Conservation (phyloP, 2,797 vertebrate species). For the Amniataba percoides region DNA sequence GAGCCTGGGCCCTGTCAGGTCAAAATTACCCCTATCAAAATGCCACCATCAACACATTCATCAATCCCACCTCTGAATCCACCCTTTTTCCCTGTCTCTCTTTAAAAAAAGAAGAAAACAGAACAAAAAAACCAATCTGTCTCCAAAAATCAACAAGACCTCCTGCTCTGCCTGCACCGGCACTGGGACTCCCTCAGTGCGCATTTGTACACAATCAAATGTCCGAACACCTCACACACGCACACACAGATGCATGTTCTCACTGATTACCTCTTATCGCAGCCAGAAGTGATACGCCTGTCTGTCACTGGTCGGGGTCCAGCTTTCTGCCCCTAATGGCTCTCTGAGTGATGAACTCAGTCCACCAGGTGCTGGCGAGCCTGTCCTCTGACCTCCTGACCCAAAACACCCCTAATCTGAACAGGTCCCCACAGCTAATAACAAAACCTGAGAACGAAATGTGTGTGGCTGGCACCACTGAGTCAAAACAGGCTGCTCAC, state of each 20-base stretch:
- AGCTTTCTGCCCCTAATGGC: constrained; percentile 67
- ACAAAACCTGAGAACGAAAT: constrained; percentile 60
- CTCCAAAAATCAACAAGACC: constrained; percentile 62
- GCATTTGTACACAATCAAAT: constrained; percentile 26
- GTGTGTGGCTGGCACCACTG: constrained; percentile 19
- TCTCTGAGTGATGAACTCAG: constrained; percentile 72
- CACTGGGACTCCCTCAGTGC: constrained; percentile 15
- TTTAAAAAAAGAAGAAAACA: constrained; percentile 38
- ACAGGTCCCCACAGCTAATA: constrained; percentile 69
- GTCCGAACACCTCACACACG: constrained; percentile 31
- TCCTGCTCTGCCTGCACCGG: constrained; percentile 17
- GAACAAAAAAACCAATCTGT: constrained; percentile 41
- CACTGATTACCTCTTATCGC: constrained; percentile 50
- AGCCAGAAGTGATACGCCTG: constrained; percentile 32
- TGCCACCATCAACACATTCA: constrained; percentile 88
- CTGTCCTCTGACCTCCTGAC: constrained; percentile 75
- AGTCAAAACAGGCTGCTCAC: constrained; percentile 36
- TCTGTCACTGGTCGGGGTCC: constrained; percentile 47
- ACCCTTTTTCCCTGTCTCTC: constrained; percentile 43
- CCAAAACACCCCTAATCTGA: constrained; percentile 70
- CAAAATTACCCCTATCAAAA: constrained; percentile 92
- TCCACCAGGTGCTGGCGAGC: constrained; percentile 75
- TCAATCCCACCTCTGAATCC: constrained; percentile 80
- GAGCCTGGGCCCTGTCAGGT: constrained; percentile 90
- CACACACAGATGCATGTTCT: constrained; percentile 44